phyloP scores from a whole-genome alignment of 2,113 vertebrate genomes.

The Cervus canadensis region DNA sequence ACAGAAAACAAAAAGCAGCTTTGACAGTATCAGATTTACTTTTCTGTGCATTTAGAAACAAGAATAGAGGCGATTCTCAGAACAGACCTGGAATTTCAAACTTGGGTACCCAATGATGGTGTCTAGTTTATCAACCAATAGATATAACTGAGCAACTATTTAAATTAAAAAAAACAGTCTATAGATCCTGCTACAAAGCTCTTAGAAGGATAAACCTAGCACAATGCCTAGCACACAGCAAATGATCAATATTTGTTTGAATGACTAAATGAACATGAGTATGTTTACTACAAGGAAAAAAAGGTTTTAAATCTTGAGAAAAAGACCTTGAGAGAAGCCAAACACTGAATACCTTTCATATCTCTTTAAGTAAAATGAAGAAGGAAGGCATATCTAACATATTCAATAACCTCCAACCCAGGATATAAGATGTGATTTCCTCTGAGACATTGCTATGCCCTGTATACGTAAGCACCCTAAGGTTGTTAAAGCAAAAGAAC shows the following conservation, averaged over 20 bases:
- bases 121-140: neutral
- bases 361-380: neutral
- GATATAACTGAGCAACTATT: neutral
- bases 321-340: neutral
- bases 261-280: neutral
- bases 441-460: neutral
- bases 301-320: neutral
- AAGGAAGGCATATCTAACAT: neutral
- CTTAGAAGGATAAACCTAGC: neutral
- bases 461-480: neutral
- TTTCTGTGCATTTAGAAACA: constrained; percentile 6
- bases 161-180: neutral
- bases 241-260: neutral
- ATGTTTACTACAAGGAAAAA: neutral
- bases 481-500: neutral
- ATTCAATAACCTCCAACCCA: neutral
- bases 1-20: neutral
- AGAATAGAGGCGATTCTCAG: neutral
- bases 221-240: neutral
- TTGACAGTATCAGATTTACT: neutral
- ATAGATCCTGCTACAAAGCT: neutral
- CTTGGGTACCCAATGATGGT: neutral
- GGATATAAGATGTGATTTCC: neutral
- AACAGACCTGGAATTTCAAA: constrained; percentile 22
- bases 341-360: neutral